Base-by-base conservation (phyloP, 2,113 vertebrate species). In the Strix aluco region DNA sequence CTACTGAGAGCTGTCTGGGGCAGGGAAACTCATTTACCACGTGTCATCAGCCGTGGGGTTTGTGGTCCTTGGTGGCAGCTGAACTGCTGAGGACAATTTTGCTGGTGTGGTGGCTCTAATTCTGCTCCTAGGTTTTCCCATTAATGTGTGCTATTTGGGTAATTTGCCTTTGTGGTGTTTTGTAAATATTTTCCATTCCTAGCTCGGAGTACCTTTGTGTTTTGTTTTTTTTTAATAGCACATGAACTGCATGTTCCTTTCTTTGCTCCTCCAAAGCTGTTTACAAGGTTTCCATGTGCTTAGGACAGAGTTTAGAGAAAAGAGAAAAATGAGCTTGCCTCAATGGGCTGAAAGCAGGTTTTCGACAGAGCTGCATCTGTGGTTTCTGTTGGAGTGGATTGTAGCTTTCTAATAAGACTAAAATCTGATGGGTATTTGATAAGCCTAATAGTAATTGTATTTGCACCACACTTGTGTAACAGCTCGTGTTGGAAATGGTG, bases 241-340 rank as follows among this genome's bases (percentile, higher is more conserved):
- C 1, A 1, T n/a, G 42, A 65, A 30, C 27, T 10, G 7, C 5
- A 1, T 16, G 6, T 16, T 55, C n/a, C 13, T 58, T 58, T 77
- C 32, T 47, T 54, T 54, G 47, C 46, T 47, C 46, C 46, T 46
- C 44, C 44, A 46, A 46, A 46, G 44, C 17, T 46, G 44, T 46
- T 46, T 46, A 17, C 44, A 46, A 46, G 44, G 44, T 46, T 46
- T 46, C 44, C 19, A 20, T 66, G n/a, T 34, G 26, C 23, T 70
- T 55, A 34, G n/a, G 59, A 40, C 3, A 10, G 30, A 6, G 20
- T 49, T 57, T 55, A 66, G 67, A 36, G 44, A 29, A 66, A 66
- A 58, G 38, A 32, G 36, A 20, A 51, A 52, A 81, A 44, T 36
- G 8, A 81, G 22, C 34, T 82, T 44, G 15, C 52, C 27, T 82